Evolutionary conservation across 2,888 invertebrate genomes (phyloP).

Genomic region (Microchrysa polita): DNA sequence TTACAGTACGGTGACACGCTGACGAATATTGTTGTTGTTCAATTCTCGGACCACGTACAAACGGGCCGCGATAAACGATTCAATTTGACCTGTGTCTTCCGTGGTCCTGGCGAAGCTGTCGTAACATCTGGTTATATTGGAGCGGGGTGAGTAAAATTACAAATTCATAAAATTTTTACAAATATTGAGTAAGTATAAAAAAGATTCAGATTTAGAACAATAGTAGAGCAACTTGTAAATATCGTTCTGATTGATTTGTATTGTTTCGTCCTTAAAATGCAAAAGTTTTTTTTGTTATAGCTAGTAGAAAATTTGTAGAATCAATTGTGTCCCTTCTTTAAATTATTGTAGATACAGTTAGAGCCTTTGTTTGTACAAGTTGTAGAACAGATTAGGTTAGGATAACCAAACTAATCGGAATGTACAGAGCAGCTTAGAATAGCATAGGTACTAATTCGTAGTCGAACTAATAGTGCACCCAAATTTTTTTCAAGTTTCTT

Average conservation of each 20-base stretch:
- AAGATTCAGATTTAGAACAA: too few relatives aligned
- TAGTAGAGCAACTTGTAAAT: too few relatives aligned
- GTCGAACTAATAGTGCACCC: slow-evolving; percentile 44
- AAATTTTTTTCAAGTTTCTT: slow-evolving; percentile 42
- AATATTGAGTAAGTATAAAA: too few relatives aligned
- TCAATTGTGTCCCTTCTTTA: too few relatives aligned
- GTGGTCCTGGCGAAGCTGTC: slow-evolving; percentile 91
- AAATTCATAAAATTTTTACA: too few relatives aligned
- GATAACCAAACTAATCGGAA: slow-evolving; percentile 34
- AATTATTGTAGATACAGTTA: too few relatives aligned
- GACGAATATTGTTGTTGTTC: slow-evolving; percentile 93
- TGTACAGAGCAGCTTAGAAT: background rate
- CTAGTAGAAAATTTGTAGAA: too few relatives aligned
- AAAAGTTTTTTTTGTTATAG: too few relatives aligned
- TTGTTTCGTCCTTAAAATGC: too few relatives aligned
- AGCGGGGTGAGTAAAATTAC: slow-evolving; percentile 76
- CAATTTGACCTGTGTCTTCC: slow-evolving; percentile 90
- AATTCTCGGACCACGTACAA: slow-evolving; percentile 92
- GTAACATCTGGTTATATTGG: slow-evolving; percentile 93
- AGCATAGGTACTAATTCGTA: slow-evolving; percentile 42
- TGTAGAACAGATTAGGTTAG: too few relatives aligned
- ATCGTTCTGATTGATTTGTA: too few relatives aligned
- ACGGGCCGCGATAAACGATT: slow-evolving; percentile 90
- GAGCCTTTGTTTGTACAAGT: too few relatives aligned
- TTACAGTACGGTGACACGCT: slow-evolving; percentile 89